Base-by-base conservation (phyloP, 2,888 invertebrate species). In the Alloscopus bannaensis region DNA sequence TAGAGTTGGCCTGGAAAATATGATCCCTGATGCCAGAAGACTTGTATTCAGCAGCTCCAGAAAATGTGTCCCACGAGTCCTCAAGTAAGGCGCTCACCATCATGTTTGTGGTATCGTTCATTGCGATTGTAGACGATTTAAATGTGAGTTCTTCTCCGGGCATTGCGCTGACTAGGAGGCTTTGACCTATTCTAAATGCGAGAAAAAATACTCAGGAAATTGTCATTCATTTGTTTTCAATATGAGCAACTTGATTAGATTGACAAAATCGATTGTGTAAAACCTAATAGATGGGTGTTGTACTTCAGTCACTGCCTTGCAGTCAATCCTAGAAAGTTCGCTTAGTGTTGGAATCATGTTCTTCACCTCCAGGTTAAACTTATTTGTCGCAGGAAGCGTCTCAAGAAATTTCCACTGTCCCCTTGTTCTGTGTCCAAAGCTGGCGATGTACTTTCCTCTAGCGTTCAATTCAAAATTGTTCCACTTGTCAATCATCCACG, bases 401-500 rank as follows among this genome's bases (percentile, higher is more conserved):
- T 50, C 20, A n/a, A 69, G 24, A 6, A 75, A 31, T 8, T 57
- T 36, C n/a, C 60, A 52, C 1, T 68, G 60, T 22, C 60, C 50
- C 24, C 52, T 62, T 16, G 42, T 42, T 4, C 24, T 8, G 3
- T 42, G n/a, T 3, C 62, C 79, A 66, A 72, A 52, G n/a, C 20
- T n/a, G 18, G 29, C 52, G 8, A 47, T 47, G 50, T 79, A 79
- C 29, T 83, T 84, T 26, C 77, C 73, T 24, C 81, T 83, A 16
- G 60, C 73, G n/a, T 65, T 72, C 13, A 85, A 31, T 40, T 83
- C 82, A 70, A 84, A 84, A 31, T 78, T 72, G 59, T 83, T 84
- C 84, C 84, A 84, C 24, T 69, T 71, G 16, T 72, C 72, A n/a
- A 86, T 52, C 11, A 65, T 28, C 85, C 85, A 85, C 1, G 81